Evolutionary conservation across 2,888 invertebrate genomes (phyloP).

Genomic region (Sclerodermus sp.): DNA sequence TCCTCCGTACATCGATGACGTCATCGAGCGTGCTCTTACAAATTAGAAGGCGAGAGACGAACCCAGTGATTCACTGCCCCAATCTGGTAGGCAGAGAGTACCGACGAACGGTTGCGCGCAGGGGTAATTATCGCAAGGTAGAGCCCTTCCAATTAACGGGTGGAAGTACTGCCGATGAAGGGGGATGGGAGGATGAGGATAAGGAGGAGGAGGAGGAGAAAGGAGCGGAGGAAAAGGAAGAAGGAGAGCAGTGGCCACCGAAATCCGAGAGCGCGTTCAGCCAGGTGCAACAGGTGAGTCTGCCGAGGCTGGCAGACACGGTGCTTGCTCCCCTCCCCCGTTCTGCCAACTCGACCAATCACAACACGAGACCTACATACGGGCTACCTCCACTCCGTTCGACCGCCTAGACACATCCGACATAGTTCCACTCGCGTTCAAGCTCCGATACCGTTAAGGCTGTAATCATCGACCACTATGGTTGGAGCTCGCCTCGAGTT

Average conservation of each 20-base stretch:
- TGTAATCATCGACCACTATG: neutral
- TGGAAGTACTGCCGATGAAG: neutral
- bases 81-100: too few relatives aligned
- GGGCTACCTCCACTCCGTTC: too few relatives aligned
- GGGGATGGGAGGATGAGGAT: slow-evolving; percentile 2
- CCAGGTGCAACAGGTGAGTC: slow-evolving; percentile 44
- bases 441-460: slow-evolving; percentile 50
- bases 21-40: too few relatives aligned
- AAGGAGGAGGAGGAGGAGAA: neutral
- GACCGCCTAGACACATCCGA: too few relatives aligned
- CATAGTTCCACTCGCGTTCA: slow-evolving; percentile 6
- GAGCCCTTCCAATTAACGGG: neutral
- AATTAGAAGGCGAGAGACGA: too few relatives aligned
- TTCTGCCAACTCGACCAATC: slow-evolving; percentile 41
- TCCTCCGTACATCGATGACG: too few relatives aligned
- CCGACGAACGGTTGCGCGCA: too few relatives aligned
- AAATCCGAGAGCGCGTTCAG: slow-evolving; percentile 9
- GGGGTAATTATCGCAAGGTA: neutral
- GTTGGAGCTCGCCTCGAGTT: neutral
- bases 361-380: slow-evolving; percentile 53
- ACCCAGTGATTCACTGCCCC: too few relatives aligned
- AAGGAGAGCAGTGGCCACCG: too few relatives aligned
- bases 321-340: slow-evolving; percentile 29
- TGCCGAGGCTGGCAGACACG: too few relatives aligned
- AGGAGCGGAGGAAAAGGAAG: slow-evolving; percentile 5